Percentiles rank a stretch among this genome's conserved stretches.
phyloP scores from a whole-genome alignment of 2,113 vertebrate species.

The Candoia aspera region DNA sequence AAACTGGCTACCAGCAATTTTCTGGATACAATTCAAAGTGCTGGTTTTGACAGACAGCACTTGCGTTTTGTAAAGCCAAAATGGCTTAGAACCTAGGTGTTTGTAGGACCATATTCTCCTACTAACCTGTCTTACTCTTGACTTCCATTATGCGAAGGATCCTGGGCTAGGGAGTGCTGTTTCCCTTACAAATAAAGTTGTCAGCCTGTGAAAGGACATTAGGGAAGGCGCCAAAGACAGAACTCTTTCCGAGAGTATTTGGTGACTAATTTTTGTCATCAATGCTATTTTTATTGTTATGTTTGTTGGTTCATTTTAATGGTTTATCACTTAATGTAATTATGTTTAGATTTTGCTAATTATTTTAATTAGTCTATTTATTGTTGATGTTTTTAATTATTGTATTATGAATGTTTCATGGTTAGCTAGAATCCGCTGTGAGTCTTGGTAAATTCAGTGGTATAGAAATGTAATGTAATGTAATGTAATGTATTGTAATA shows the following conservation, averaged over 20 bases:
- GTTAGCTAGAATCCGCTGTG: not conserved
- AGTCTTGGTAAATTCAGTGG: not conserved
- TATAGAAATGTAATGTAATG: not conserved
- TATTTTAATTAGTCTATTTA: not conserved
- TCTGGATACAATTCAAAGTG: not conserved
- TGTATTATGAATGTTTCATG: not conserved
- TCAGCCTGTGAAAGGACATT: not conserved
- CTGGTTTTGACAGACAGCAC: not conserved
- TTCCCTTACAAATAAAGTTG: not conserved
- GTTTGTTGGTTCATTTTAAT: not conserved
- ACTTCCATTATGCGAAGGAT: not conserved
- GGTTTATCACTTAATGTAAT: not conserved
- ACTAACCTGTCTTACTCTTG: not conserved
- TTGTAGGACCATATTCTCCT: not conserved
- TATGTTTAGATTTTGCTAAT: not conserved
- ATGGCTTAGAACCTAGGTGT: not conserved
- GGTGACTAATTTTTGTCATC: not conserved
- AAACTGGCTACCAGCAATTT: not conserved
- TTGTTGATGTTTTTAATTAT: not conserved
- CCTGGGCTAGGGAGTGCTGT: not conserved
- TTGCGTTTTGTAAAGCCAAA: not conserved
- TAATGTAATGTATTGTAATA: not conserved
- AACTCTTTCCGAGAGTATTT: not conserved
- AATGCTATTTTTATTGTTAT: not conserved
- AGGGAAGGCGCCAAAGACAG: not conserved